Evolutionary conservation across 1,140 invertebrate species (phyloP).

Genomic region (Cherax quadricarinatus): DNA sequence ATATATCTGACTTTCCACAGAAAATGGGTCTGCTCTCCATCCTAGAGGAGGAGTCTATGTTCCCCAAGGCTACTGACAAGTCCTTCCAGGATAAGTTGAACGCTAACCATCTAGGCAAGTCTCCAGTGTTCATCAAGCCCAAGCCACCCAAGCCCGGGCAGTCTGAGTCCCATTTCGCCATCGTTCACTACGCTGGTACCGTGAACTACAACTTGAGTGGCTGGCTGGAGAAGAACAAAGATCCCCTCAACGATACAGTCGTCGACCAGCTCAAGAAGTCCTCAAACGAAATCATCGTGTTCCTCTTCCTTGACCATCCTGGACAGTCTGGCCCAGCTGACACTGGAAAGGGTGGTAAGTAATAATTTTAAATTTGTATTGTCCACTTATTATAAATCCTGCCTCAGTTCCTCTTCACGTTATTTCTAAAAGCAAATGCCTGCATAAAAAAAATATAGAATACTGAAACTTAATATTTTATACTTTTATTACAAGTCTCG

Average conservation of each 20-base stretch:
- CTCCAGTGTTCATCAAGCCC: slow-evolving; percentile 84
- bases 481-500: too few relatives aligned
- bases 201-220: slow-evolving; percentile 59
- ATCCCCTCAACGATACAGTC: slow-evolving; percentile 57
- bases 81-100: slow-evolving; percentile 98
- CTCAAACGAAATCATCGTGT: slow-evolving; percentile 14
- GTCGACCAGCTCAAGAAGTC: slow-evolving; percentile 56
- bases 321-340: slow-evolving; percentile 46
- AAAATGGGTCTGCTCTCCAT: slow-evolving; percentile 99
- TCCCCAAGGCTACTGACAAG: slow-evolving; percentile 99
- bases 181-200: slow-evolving; percentile 61
- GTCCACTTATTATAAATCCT: too few relatives aligned
- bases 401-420: too few relatives aligned
- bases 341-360: background rate
- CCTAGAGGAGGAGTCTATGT: slow-evolving; percentile 99
- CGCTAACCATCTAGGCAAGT: slow-evolving; percentile 99
- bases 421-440: too few relatives aligned
- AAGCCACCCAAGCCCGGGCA: slow-evolving; percentile 89
- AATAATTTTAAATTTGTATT: background rate
- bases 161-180: slow-evolving; percentile 54
- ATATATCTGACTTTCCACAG: slow-evolving; percentile 78
- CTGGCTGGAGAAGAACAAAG: slow-evolving; percentile 67
- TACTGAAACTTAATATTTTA: too few relatives aligned
- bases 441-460: too few relatives aligned
- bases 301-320: slow-evolving; percentile 49